Evolutionary conservation across 2,113 vertebrate species (phyloP).

Genomic region (Emberiza fucata): DNA sequence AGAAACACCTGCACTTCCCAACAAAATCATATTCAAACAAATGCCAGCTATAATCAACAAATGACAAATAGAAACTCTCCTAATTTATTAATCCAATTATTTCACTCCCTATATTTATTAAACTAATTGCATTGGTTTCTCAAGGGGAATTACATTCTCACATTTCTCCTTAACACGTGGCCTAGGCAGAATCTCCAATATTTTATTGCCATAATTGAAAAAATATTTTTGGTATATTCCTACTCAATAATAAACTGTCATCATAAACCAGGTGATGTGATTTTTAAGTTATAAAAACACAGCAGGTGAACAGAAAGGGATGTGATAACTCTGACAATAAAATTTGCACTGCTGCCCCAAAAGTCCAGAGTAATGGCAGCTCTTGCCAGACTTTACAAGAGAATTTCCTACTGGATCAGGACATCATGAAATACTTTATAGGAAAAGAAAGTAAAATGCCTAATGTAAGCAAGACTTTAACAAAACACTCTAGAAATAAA

Average conservation of each 20-base stretch:
- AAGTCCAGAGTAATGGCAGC: slow-evolving; percentile 24
- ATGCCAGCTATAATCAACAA: neutral
- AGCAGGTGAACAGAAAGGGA: slow-evolving; percentile 50
- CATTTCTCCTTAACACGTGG: neutral
- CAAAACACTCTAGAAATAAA: neutral
- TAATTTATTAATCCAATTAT: slow-evolving; percentile 67
- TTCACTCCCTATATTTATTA: slow-evolving; percentile 59
- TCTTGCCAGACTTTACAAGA: neutral
- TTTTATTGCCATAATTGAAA: slow-evolving; percentile 56
- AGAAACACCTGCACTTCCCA: neutral
- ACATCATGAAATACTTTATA: neutral
- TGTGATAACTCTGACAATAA: slow-evolving; percentile 52
- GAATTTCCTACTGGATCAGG: slow-evolving; percentile 39
- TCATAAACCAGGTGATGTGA: slow-evolving; percentile 51
- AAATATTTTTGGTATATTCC: slow-evolving; percentile 49
- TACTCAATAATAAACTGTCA: slow-evolving; percentile 40
- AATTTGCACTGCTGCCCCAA: slow-evolving; percentile 20
- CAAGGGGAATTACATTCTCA: slow-evolving; percentile 10
- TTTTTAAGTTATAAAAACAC: slow-evolving; percentile 56
- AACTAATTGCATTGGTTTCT: slow-evolving; percentile 43
- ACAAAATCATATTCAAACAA: neutral
- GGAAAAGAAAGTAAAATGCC: neutral
- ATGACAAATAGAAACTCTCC: neutral
- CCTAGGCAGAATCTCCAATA: neutral
- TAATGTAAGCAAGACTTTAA: neutral